Base-by-base conservation (phyloP, 1,140 invertebrate genomes). In the Tribolium castaneum region DNA sequence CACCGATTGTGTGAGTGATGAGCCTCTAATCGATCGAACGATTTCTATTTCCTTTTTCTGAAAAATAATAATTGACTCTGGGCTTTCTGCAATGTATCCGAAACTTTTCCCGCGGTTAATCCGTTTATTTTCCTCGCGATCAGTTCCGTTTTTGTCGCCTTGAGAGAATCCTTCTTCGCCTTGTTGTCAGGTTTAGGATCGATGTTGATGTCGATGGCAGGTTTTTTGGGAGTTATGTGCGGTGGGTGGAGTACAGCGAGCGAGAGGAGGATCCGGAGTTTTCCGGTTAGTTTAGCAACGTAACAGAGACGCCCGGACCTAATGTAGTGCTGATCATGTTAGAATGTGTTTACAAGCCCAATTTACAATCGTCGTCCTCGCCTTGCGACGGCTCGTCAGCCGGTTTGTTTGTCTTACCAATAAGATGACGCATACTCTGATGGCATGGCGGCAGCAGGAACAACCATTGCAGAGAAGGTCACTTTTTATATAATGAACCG, bases 311-410 rank as follows among this genome's bases (percentile, higher is more conserved):
- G 81, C 70, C 81, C 62, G 78, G 82, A 82, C 83, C 81, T 86
- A 86, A 86, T 86, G 82, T 84, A 84, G 82, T 85, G 84, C 84
- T 86, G 85, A 86, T 86, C 84, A 86, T 85, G 85, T 86, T 86
- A 86, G 85, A 86, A 85, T 86, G 84, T 86, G 85, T 86, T 86
- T 85, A 83, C 85, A 83, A 81, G 84, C 76, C 82, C 83, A 86
- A 85, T 86, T 85, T 86, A 83, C 82, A 85, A 84, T 85, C 82
- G 83, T 82, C 79, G 81, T 85, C 80, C 80, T 83, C 81, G 84
- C 82, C 80, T 81, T 78, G 75, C 77, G 80, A 81, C 81, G 74
- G 80, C 82, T 84, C 83, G 83, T 83, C 82, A 83, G 80, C 73
- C 50, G 59, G 79, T 78, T 70, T 84, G 83, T 86, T 84, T 84